Conservation (phyloP, 2,888 invertebrate species). For the Noctua pronuba region DNA sequence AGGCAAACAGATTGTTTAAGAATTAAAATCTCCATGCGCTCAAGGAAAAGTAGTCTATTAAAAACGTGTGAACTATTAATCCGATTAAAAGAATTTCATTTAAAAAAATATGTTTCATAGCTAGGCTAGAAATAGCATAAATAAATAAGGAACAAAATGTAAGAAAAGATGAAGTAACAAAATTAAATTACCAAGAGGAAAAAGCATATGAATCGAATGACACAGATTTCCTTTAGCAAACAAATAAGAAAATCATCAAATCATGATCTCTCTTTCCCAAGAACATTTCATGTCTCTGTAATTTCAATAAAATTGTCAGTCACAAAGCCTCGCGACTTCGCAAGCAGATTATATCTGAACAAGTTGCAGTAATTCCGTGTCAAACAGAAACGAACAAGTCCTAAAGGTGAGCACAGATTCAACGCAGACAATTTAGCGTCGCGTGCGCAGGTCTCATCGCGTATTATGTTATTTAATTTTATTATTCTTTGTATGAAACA, state of each 20-base stretch:
- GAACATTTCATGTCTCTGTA: background rate
- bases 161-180: background rate
- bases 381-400: constrained; percentile 42
- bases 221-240: background rate
- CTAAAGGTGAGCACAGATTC: constrained; percentile 45
- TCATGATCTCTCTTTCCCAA: constrained; percentile 14
- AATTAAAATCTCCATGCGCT: constrained; percentile 12
- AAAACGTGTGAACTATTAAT: background rate
- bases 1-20: constrained; percentile 13
- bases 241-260: background rate
- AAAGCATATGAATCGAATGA: background rate
- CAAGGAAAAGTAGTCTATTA: background rate
- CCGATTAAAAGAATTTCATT: background rate
- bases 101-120: background rate
- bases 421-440: constrained; percentile 45
- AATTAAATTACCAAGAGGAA: background rate
- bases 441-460: constrained; percentile 47
- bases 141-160: background rate
- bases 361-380: constrained; percentile 51
- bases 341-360: constrained; percentile 34
- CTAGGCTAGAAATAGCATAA: background rate
- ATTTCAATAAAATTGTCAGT: constrained; percentile 27
- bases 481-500: constrained; percentile 24
- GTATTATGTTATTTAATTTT: constrained; percentile 31
- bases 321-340: constrained; percentile 17